Base-by-base conservation (phyloP, 1,140 invertebrate species). In the Olivierus martensii region DNA sequence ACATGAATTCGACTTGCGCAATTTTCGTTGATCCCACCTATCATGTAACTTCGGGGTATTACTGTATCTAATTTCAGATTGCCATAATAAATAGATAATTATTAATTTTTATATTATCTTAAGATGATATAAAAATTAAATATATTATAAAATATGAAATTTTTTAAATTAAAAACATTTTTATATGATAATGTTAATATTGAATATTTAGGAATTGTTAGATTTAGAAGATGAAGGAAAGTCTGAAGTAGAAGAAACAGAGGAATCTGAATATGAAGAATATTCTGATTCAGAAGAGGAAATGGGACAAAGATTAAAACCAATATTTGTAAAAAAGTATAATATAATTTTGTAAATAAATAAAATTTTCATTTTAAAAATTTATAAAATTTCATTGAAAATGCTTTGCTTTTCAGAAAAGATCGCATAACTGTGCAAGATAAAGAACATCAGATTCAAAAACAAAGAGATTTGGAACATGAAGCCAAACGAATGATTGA, bases 381-480 rank as follows among this genome's bases (percentile, higher is more conserved):
- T 28, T 6, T 6, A 28, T 28, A 28, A 28, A 46, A 19, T 53
- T 57, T 45, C 4, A 38, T 22, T 47, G n/a, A 10, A 38, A 35
- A 42, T 28, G 55, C n/a, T n/a, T n/a, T n/a, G n/a, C n/a, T n/a
- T n/a, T 62, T 11, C 41, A 75, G 72, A 58, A 81, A 81, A 57
- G 93, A 99, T 65, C 76, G 95, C 55, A 82, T 97, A 41, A 98
- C 95, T 5, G 82, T 98, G 37, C 83, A 90, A 61, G 93, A 99
- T 65, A 84, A 86, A 62, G 92, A 98, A 65, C 82, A 84, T 46
- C 86, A 94, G 70, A 79, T 82, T 42, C 73, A 80, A 59, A 84
- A 83, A 61, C 79, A 90, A 62, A 89, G 89, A 63, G 84, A 87
- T 69, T 66, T 80, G 46, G 86, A 92, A 68, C 65, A 77, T 6